Base-by-base conservation (phyloP, 2,888 invertebrate genomes). In the Nycteola revayana region DNA sequence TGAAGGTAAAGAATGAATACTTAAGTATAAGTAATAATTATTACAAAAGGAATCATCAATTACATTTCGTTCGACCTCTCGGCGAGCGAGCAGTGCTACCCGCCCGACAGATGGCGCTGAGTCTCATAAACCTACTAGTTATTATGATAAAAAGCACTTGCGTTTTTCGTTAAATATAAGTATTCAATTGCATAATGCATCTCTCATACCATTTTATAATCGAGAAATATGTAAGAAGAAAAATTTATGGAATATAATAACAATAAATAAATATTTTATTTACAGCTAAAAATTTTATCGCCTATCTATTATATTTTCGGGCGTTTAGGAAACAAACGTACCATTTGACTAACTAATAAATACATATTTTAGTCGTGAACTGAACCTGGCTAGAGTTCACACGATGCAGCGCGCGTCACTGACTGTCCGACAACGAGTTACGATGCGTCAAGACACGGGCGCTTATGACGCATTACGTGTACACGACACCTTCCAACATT, bases 261-360 rank as follows among this genome's bases (percentile, higher is more conserved):
- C 85, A 85, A 77, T 79, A 87, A 88, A 88, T 88, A 86, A 86
- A 84, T 82, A 80, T 86, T 80, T 86, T 88, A 88, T 87, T 83
- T 87, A 88, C 87, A 88, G 74, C 78, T 71, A 78, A 83, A 76
- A 72, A 62, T 77, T 81, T 83, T 80, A 78, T 81, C 74, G 75
- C 85, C 86, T 85, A 86, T 81, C 84, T 86, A 87, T 84, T 75
- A 72, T 66, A 68, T 59, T 59, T 61, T 75, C 56, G 70, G 79
- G 76, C 74, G 71, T 66, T 65, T 59, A 62, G 61, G 58, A 77
- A 75, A 75, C 64, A 46, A 70, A 70, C 59, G 45, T 54, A 59
- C 41, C 44, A 62, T 49, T 50, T 36, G 64, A 63, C 58, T 66
- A 66, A 64, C 54, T 56, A 61, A 65, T 56, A 58, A 41, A n/a